These are phyloP conservation scores for Pelosia muscerda DNA, from an alignment of 2,888 invertebrate genomes.

Conservation along the genomic window DNA sequence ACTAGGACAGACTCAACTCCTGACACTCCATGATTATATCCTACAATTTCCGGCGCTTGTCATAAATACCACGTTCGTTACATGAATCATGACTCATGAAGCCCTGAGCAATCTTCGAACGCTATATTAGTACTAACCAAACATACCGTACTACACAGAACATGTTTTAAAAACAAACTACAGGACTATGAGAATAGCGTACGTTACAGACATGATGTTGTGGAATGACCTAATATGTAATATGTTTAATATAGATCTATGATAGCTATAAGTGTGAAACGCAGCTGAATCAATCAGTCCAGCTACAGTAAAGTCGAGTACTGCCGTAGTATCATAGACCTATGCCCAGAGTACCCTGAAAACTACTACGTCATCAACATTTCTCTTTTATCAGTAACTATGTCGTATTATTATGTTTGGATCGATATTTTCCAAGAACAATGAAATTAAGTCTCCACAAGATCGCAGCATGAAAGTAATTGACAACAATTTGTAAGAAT, in stretches of 20 bases:
- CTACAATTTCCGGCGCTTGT: constrained; percentile 68
- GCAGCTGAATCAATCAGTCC: neutral
- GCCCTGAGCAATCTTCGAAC: constrained; percentile 63
- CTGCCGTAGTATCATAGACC: neutral
- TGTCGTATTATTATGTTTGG: neutral
- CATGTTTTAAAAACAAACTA: constrained; percentile 44
- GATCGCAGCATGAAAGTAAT: neutral
- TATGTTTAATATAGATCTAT: constrained; percentile 41
- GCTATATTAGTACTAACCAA: constrained; percentile 35
- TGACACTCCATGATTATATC: constrained; percentile 48
- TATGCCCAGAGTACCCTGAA: too few species aligned
- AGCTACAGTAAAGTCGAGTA: neutral
- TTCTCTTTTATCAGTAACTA: neutral
- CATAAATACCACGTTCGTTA: constrained; percentile 64
- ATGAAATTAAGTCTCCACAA: constrained; percentile 39
- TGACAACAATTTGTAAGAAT: neutral
- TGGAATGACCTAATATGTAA: constrained; percentile 28
- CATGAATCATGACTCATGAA: constrained; percentile 70
- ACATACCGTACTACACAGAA: constrained; percentile 31
- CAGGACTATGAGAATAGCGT: constrained; percentile 22
- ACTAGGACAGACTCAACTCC: constrained; percentile 42
- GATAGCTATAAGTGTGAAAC: neutral
- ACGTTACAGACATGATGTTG: constrained; percentile 7
- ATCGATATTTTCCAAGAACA: constrained; percentile 22
- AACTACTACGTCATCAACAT: too few species aligned